Conservation (phyloP, 2,888 invertebrate genomes). For the Julus scandinavius region DNA sequence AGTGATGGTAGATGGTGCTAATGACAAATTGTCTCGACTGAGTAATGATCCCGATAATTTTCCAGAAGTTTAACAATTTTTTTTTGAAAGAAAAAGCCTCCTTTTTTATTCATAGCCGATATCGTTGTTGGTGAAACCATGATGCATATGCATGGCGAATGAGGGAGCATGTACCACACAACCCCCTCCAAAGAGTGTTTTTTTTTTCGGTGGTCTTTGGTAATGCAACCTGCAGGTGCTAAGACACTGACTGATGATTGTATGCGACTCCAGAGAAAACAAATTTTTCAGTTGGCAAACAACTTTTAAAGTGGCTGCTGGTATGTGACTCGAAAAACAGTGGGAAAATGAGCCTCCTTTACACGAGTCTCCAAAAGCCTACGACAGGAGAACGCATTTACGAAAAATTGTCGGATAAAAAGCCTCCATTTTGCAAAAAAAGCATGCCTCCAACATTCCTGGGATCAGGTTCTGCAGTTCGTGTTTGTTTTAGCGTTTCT, state of each 20-base stretch:
- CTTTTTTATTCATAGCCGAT: background rate
- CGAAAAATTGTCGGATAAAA: background rate
- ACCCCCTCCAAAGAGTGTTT: background rate
- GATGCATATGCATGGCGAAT: conserved; percentile 22
- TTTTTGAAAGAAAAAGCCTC: background rate
- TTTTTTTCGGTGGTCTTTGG: conserved; percentile 18
- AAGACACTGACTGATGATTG: conserved; percentile 50
- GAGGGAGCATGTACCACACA: background rate
- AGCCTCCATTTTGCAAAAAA: background rate
- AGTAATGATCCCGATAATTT: conserved; percentile 52
- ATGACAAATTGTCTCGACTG: conserved; percentile 53
- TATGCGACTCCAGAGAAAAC: conserved; percentile 31
- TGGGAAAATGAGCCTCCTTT: background rate
- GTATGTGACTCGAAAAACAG: background rate
- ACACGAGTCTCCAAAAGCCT: background rate
- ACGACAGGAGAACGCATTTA: background rate
- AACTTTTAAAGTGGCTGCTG: conserved; percentile 29
- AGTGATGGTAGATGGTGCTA: conserved; percentile 28
- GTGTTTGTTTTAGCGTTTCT: conserved; percentile 29
- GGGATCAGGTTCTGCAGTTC: background rate
- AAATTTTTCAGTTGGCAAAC: conserved; percentile 42
- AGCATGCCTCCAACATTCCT: background rate
- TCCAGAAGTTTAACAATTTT: conserved; percentile 24
- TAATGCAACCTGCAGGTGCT: conserved; percentile 44
- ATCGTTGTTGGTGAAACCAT: conserved; percentile 16